These are phyloP conservation scores for Chionis minor DNA, from an alignment of 2,113 vertebrate species.

Conservation along the genomic window DNA sequence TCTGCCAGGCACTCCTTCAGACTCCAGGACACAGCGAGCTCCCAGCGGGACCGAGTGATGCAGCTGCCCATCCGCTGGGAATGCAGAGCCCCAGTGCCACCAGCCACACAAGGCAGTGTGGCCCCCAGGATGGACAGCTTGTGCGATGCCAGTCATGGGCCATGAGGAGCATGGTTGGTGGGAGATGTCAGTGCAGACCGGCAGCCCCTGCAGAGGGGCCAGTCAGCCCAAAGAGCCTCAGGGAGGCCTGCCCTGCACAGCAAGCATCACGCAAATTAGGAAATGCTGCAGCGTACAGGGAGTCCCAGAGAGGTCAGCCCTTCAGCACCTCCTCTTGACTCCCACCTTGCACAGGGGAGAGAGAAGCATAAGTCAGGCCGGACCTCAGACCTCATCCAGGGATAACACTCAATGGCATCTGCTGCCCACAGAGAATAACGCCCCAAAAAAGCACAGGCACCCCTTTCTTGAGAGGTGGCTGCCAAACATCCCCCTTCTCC, in stretches of 20 bases:
- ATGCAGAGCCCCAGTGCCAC: neutral
- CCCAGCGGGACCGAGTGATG: accelerated
- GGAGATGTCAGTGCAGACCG: neutral
- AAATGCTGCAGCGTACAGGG: neutral
- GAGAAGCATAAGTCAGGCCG: neutral
- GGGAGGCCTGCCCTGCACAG: neutral
- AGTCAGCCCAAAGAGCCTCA: neutral
- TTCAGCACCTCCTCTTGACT: neutral
- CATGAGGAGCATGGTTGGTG: neutral
- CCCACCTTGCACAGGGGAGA: neutral
- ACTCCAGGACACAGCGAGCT: accelerated
- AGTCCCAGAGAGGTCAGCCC: neutral
- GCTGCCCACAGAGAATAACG: neutral
- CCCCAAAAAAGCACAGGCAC: neutral
- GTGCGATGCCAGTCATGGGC: neutral
- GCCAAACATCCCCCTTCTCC: neutral
- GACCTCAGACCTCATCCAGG: neutral
- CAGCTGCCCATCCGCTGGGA: neutral
- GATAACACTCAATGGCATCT: neutral
- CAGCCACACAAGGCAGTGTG: neutral
- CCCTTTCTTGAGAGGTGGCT: neutral
- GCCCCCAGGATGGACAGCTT: neutral
- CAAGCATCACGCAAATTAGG: neutral
- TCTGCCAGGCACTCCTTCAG: neutral
- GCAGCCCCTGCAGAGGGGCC: neutral